phyloP scores from a whole-genome alignment of 2,113 vertebrate genomes.

The Thomomys bottae region DNA sequence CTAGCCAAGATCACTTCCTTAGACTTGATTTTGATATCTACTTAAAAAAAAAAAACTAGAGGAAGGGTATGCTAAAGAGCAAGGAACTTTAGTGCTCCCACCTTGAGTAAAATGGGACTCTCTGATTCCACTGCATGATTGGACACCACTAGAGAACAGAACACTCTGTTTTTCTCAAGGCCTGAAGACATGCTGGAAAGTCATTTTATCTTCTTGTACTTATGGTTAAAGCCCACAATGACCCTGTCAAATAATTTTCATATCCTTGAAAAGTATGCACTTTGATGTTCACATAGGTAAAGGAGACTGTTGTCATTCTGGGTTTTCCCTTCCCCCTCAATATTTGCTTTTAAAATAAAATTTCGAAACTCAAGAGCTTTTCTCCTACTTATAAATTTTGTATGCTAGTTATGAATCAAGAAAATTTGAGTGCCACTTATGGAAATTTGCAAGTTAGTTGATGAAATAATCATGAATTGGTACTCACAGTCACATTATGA shows the following conservation, averaged over 20 bases:
- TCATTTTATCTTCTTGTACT: neutral
- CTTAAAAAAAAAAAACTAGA: neutral
- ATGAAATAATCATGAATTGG: neutral
- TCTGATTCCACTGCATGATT: neutral
- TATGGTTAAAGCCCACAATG: neutral
- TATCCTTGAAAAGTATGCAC: neutral
- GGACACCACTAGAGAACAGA: neutral
- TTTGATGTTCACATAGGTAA: neutral
- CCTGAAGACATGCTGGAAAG: neutral
- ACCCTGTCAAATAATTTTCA: neutral
- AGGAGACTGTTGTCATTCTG: neutral
- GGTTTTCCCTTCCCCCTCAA: neutral
- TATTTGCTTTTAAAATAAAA: neutral
- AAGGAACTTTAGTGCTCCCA: neutral
- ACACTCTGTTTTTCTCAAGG: neutral
- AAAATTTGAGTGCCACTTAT: neutral
- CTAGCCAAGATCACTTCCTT: neutral
- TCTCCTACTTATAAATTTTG: neutral
- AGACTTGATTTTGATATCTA: neutral
- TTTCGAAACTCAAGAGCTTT: neutral
- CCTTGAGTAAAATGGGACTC: too few species aligned
- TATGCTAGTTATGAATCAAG: neutral
- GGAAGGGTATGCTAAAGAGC: neutral
- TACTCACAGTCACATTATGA: neutral
- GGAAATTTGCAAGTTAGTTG: neutral